Percentiles rank a stretch among this genome's conserved stretches.
These are phyloP conservation scores for Synanthedon formicaeformis DNA, from an alignment of 2,888 invertebrate species.

Conservation along the genomic window DNA sequence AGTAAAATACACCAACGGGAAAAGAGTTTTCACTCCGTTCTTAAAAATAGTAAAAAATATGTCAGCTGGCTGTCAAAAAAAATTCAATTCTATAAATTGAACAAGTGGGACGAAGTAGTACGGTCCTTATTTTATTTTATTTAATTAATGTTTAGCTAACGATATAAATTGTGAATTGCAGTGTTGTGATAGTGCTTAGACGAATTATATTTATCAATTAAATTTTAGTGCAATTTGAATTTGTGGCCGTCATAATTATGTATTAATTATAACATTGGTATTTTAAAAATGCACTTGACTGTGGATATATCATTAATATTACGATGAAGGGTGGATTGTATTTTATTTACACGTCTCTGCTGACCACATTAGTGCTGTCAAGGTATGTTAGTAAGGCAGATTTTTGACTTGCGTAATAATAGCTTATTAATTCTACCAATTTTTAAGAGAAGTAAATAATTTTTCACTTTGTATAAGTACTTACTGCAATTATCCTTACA, in stretches of 20 bases:
- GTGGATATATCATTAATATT: slow-evolving; percentile 58
- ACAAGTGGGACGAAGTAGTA: neutral
- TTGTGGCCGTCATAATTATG: slow-evolving; percentile 38
- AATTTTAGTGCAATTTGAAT: slow-evolving; percentile 14
- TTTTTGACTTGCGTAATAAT: no score
- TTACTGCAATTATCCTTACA: no score
- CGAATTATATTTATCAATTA: slow-evolving; percentile 1
- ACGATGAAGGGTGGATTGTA: slow-evolving; percentile 74
- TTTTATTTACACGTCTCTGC: slow-evolving; percentile 71
- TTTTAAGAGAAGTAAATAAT: no score
- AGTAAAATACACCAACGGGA: slow-evolving; percentile 25
- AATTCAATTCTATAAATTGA: neutral
- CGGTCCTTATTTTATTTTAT: neutral
- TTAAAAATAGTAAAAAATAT: neutral
- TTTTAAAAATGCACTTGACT: slow-evolving; percentile 60
- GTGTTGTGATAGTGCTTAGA: slow-evolving; percentile 9
- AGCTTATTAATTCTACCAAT: no score
- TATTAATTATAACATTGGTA: slow-evolving; percentile 39
- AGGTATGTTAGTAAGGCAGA: slow-evolving; percentile 40
- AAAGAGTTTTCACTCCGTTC: neutral
- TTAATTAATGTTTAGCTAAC: neutral
- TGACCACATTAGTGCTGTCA: slow-evolving; percentile 71
- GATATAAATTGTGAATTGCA: slow-evolving; percentile 13
- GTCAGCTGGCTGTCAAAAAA: neutral
- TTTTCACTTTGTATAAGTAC: no score